Conservation (phyloP, 2,888 invertebrate species). For the Acronicta alni region DNA sequence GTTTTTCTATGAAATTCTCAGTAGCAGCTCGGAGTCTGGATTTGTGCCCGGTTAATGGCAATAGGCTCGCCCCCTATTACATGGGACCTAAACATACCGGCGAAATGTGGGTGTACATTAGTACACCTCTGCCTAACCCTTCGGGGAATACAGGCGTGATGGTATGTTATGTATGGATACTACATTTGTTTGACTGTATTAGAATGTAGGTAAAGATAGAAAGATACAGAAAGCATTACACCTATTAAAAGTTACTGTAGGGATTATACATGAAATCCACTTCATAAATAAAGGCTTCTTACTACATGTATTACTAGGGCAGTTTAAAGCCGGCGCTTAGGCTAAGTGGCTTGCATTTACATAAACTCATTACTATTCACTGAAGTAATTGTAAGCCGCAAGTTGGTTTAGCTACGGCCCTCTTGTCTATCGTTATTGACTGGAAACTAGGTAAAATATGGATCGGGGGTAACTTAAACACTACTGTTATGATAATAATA, state of each 20-base stretch:
- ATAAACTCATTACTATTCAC: slow-evolving; percentile 48
- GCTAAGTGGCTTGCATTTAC: slow-evolving; percentile 39
- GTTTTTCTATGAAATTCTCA: too few species aligned
- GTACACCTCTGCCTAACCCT: too few species aligned
- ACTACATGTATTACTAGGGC: slow-evolving; percentile 79
- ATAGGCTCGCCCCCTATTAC: too few species aligned
- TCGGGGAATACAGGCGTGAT: too few species aligned
- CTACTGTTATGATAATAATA: slow-evolving; percentile 35
- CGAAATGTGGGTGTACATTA: too few species aligned
- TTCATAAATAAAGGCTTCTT: slow-evolving; percentile 61
- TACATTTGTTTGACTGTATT: too few species aligned
- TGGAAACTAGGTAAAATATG: slow-evolving; percentile 42
- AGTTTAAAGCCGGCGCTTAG: slow-evolving; percentile 23
- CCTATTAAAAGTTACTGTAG: slow-evolving; percentile 14
- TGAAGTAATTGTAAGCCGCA: slow-evolving; percentile 33
- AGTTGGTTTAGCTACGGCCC: slow-evolving; percentile 23
- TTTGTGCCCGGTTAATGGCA: too few species aligned
- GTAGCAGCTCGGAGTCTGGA: too few species aligned
- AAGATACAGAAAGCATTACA: background rate
- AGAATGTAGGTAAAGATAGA: background rate
- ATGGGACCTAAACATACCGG: too few species aligned
- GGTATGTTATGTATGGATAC: too few species aligned
- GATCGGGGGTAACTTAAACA: slow-evolving; percentile 29
- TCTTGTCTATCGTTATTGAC: slow-evolving; percentile 31
- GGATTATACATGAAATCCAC: slow-evolving; percentile 17